Conservation (phyloP, 2,113 vertebrate species). For the Aptenodytes patagonicus region DNA sequence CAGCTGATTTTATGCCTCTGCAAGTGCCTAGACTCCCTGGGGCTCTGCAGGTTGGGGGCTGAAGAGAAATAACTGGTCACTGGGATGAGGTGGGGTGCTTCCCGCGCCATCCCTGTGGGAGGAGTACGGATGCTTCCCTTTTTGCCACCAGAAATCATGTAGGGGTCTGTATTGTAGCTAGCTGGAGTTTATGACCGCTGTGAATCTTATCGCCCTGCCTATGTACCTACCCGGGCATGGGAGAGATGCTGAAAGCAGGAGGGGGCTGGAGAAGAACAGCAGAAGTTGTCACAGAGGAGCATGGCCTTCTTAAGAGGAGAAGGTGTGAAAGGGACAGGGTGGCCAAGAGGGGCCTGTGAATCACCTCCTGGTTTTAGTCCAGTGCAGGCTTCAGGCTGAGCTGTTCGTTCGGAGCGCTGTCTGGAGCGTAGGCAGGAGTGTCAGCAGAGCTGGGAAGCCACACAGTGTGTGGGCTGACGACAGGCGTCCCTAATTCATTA, state of each 20-base stretch:
- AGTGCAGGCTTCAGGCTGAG: neutral
- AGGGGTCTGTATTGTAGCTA: neutral
- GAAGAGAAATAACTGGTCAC: neutral
- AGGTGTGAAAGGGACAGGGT: neutral
- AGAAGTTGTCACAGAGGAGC: neutral
- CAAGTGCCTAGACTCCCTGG: neutral
- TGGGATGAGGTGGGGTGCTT: neutral
- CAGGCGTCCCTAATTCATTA: neutral
- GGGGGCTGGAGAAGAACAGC: neutral
- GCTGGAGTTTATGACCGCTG: rapidly evolving
- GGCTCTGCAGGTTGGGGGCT: neutral
- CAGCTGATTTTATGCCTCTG: neutral
- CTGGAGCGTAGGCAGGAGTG: neutral
- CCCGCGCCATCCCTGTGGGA: neutral
- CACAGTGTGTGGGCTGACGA: neutral
- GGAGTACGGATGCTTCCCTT: neutral
- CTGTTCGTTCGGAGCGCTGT: rapidly evolving
- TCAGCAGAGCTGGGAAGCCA: neutral
- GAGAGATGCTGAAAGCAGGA: neutral
- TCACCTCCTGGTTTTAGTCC: neutral
- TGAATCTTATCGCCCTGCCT: neutral
- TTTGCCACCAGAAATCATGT: neutral
- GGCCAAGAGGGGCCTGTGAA: neutral
- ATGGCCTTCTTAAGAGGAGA: neutral
- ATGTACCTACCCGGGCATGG: rapidly evolving